phyloP scores from a whole-genome alignment of 2,888 invertebrate species.

The Aproaerema taeniolella region DNA sequence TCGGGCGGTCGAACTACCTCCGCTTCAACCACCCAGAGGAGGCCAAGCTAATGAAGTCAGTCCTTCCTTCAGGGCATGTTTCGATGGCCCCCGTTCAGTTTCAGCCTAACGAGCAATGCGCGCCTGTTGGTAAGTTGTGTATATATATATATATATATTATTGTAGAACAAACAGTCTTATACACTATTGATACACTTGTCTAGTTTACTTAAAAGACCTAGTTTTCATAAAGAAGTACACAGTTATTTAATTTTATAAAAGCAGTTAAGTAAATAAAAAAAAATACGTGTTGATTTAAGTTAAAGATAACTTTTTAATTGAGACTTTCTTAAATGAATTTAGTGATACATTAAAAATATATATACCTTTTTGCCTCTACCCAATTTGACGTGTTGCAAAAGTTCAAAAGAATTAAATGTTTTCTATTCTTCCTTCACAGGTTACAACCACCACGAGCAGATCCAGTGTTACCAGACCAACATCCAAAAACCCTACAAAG shows the following conservation, averaged over 20 bases:
- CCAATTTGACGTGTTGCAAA: neutral
- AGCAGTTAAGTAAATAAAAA: too few species aligned
- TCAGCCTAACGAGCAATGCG: slow-evolving; percentile 56
- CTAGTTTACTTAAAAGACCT: too few species aligned
- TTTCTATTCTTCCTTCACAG: slow-evolving; percentile 32
- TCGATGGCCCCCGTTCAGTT: slow-evolving; percentile 89
- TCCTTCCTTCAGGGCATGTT: slow-evolving; percentile 85
- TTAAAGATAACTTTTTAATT: too few species aligned
- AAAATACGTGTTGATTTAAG: too few species aligned
- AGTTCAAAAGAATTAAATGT: neutral
- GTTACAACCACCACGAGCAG: slow-evolving; percentile 45
- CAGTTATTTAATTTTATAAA: too few species aligned
- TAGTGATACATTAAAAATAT: too few species aligned
- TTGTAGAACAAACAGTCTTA: too few species aligned
- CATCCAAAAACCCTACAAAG: slow-evolving; percentile 53
- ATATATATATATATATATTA: too few species aligned
- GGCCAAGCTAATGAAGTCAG: slow-evolving; percentile 90
- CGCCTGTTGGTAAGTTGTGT: slow-evolving; percentile 18
- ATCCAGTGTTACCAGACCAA: slow-evolving; percentile 50
- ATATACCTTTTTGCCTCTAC: too few species aligned
- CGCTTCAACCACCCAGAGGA: slow-evolving; percentile 96
- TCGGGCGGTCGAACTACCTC: slow-evolving; percentile 93
- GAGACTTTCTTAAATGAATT: too few species aligned
- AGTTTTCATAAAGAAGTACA: too few species aligned
- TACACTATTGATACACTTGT: too few species aligned